phyloP scores from a whole-genome alignment of 1,140 invertebrate genomes.

The Grapholita molesta region DNA sequence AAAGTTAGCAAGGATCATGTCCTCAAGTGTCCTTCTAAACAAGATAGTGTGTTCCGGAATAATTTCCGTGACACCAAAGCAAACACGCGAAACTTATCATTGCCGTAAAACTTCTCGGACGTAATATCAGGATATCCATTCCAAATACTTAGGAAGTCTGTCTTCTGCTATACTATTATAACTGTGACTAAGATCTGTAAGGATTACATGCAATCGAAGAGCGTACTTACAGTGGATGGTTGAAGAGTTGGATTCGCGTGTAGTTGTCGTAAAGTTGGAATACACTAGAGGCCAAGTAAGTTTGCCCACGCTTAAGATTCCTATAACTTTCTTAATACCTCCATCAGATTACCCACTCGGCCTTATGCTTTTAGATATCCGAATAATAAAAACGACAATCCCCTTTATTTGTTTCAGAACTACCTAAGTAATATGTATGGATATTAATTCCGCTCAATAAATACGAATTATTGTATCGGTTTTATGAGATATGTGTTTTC shows the following conservation, averaged over 20 bases:
- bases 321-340: slow-evolving; percentile 72
- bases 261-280: background rate
- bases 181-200: background rate
- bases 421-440: slow-evolving; percentile 47
- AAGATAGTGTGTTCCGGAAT: slow-evolving; percentile 15
- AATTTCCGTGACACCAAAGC: slow-evolving; percentile 17
- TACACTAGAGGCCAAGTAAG: slow-evolving; percentile 40
- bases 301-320: slow-evolving; percentile 60
- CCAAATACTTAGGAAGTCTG: background rate
- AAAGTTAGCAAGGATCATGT: slow-evolving; percentile 1
- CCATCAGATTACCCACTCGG: slow-evolving; percentile 52
- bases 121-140: slow-evolving; percentile 44
- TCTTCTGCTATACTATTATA: background rate
- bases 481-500: slow-evolving; percentile 39
- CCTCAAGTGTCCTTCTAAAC: background rate
- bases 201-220: background rate
- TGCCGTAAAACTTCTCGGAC: slow-evolving; percentile 55
- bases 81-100: slow-evolving; percentile 52
- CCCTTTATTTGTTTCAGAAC: slow-evolving; percentile 64
- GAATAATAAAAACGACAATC: slow-evolving; percentile 69
- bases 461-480: slow-evolving; percentile 44
- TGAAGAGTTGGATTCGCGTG: background rate
- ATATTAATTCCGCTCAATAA: slow-evolving; percentile 72
- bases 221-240: background rate
- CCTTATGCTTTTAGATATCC: slow-evolving; percentile 54